Conservation (phyloP, 2,113 vertebrate species). For the Apteryx mantelli region DNA sequence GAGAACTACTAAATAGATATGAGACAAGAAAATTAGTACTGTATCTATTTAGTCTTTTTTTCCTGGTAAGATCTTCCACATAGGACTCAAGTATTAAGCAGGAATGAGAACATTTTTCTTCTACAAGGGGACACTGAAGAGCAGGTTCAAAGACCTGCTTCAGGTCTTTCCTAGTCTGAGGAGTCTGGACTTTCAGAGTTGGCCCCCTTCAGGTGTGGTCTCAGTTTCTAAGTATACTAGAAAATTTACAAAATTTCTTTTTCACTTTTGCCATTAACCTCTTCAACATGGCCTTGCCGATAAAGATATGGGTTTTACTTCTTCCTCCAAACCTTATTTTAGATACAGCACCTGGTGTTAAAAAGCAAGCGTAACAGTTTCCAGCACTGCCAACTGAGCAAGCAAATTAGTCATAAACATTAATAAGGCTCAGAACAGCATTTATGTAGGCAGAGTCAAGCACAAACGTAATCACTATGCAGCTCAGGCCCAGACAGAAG, state of each 20-base stretch:
- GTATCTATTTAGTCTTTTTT: neutral
- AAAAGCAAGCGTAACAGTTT: neutral
- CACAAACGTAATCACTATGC: neutral
- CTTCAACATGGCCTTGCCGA: accelerated
- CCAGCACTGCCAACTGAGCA: neutral
- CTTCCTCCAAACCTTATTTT: neutral
- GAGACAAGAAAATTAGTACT: neutral
- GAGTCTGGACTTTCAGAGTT: neutral
- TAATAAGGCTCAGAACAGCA: neutral
- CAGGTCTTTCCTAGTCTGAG: neutral
- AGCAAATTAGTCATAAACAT: neutral
- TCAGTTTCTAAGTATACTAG: neutral
- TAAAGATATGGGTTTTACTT: neutral
- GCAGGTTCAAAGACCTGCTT: neutral
- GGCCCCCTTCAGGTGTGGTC: accelerated
- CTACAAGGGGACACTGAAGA: neutral
- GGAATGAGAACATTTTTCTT: neutral
- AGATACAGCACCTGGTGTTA: neutral
- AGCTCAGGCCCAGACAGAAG: neutral
- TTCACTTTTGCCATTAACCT: neutral
- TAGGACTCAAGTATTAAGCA: neutral
- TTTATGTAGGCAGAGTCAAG: neutral
- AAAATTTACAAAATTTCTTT: neutral
- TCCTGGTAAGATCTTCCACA: neutral
- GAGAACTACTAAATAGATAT: neutral